Evolutionary conservation across 2,797 vertebrate genomes (phyloP).

Genomic region (Ataeniobius toweri): DNA sequence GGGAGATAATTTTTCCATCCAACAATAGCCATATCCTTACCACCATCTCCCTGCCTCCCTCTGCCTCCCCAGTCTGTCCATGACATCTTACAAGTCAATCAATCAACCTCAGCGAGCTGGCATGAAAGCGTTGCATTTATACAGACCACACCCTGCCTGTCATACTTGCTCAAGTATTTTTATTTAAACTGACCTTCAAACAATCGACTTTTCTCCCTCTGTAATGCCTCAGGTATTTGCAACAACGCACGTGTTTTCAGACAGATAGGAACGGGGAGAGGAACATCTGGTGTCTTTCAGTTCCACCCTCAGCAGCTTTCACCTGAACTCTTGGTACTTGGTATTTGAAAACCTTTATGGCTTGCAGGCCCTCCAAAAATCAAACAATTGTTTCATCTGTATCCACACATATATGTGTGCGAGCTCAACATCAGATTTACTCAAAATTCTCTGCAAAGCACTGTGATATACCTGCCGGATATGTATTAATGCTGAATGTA

Average conservation of each 20-base stretch:
- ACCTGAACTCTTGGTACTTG: slow-evolving; percentile 59
- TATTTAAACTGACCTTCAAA: slow-evolving; percentile 83
- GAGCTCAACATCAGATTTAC: slow-evolving; percentile 1
- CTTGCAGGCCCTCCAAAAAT: slow-evolving; percentile 48
- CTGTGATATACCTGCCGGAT: neutral
- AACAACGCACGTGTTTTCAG: slow-evolving; percentile 58
- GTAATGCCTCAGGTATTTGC: slow-evolving; percentile 67
- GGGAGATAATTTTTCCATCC: slow-evolving; percentile 45
- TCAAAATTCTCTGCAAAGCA: slow-evolving; percentile 8
- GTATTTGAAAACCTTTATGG: slow-evolving; percentile 49
- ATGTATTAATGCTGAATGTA: slow-evolving; percentile 8
- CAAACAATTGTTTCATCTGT: slow-evolving; percentile 53
- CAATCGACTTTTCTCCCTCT: slow-evolving; percentile 67
- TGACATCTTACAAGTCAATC: slow-evolving; percentile 90
- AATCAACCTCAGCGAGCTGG: slow-evolving; percentile 78
- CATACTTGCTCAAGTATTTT: slow-evolving; percentile 79
- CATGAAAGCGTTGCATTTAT: slow-evolving; percentile 82
- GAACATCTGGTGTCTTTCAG: slow-evolving; percentile 73
- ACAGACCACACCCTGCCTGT: slow-evolving; percentile 77
- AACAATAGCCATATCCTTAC: slow-evolving; percentile 60
- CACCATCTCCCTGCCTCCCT: slow-evolving; percentile 53
- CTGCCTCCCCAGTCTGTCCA: slow-evolving; percentile 66
- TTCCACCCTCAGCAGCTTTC: slow-evolving; percentile 62
- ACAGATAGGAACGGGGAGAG: slow-evolving; percentile 48
- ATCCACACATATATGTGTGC: slow-evolving; percentile 33